Conservation (phyloP, 2,113 vertebrate genomes). For the Phylloscopus trochiloides region DNA sequence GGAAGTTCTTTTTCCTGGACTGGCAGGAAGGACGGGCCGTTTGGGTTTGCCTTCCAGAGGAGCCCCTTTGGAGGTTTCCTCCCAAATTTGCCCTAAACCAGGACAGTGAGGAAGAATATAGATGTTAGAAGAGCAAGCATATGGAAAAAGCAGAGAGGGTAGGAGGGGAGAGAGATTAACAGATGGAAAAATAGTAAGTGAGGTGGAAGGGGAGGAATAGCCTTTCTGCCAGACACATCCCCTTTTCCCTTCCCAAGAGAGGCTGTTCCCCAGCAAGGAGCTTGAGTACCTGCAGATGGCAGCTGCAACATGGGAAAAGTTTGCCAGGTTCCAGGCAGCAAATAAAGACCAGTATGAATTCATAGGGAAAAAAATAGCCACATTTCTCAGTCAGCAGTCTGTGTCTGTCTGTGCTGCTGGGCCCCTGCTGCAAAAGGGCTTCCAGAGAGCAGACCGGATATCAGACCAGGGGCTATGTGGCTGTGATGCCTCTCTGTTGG, state of each 20-base stretch:
- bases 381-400: neutral
- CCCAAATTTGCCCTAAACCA: too few relatives aligned
- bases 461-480: accelerated
- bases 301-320: neutral
- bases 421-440: neutral
- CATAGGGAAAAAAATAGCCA: neutral
- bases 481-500: neutral
- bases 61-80: too few relatives aligned
- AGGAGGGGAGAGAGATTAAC: neutral
- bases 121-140: neutral
- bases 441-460: neutral
- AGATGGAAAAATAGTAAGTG: neutral
- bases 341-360: neutral
- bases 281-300: neutral
- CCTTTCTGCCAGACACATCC: neutral
- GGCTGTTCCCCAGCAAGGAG: neutral
- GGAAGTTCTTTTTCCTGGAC: too few relatives aligned
- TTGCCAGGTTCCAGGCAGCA: neutral
- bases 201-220: neutral
- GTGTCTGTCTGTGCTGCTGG: neutral
- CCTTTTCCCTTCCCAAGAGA: neutral
- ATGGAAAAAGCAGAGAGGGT: neutral
- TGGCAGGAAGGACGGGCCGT: too few relatives aligned
- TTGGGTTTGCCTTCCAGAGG: too few relatives aligned
- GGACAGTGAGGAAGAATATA: neutral